Evolutionary conservation across 2,797 vertebrate genomes (phyloP), one percentile per base, ranked within the genome.

Genomic region (Catostomus latipinnis): DNA sequence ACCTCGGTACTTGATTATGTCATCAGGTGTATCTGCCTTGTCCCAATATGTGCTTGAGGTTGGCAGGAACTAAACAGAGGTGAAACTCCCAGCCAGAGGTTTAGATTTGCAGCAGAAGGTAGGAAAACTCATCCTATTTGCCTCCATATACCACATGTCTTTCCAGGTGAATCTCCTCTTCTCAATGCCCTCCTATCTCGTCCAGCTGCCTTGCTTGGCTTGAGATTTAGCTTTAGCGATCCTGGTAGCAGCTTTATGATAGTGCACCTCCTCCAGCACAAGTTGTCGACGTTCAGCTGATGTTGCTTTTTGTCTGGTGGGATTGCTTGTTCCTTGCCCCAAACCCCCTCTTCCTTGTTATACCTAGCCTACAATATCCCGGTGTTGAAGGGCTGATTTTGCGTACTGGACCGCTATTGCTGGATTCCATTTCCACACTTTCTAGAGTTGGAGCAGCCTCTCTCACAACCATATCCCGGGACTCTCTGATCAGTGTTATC

Each of bases 271-370:
- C 8, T 56, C 53, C 22, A 8, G n/a, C 52, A 62, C 14, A 68
- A 70, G 22, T 34, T 54, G 50, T 8, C 0, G 13, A 0, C 34
- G 2, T 34, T 34, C 34, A 34, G 22, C 12, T 70, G 8, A 6
- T 57, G 34, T 14, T 57, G n/a, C 0, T 9, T 57, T 73, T 43
- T 61, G 46, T 22, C 48, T 54, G 13, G n/a, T 68, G 10, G 46
- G n/a, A 52, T 50, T 52, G 34, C 9, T 43, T 73, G 16, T 53
- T 54, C 49, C 10, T 9, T 48, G 14, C 1, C 63, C 63, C 62
- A 69, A 61, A 7, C 34, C 52, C 13, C 18, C 16, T 69, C 56
- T 70, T 43, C 54, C 81, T 4, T 61, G 46, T 53, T 74, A 34
- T 18, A 69, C 12, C 2, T 61, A 5, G 3, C 48, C 53, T 34